Evolutionary conservation across 2,797 vertebrate species (phyloP).

Genomic region (Paedocypris micromegethes): DNA sequence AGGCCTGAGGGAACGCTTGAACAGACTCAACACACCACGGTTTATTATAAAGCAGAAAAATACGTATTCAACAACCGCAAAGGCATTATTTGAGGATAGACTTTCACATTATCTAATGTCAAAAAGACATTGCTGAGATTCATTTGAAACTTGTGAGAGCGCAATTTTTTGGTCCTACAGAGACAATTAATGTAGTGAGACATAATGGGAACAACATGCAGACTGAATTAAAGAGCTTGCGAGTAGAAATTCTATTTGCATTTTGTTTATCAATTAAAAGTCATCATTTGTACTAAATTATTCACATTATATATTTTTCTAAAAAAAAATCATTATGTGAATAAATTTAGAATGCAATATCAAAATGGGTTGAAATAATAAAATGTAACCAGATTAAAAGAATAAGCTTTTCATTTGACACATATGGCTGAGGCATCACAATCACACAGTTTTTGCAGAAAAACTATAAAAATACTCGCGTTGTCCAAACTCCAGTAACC

Average conservation of each 20-base stretch:
- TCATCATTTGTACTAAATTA: background rate
- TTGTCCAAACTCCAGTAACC: slow-evolving; percentile 37
- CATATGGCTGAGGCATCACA: background rate
- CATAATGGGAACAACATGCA: slow-evolving; percentile 4
- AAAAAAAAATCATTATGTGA: too few relatives aligned
- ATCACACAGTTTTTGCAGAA: background rate
- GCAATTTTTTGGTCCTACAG: background rate
- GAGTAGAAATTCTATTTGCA: background rate
- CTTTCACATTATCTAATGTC: slow-evolving; percentile 1
- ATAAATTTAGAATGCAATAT: too few relatives aligned
- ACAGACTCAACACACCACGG: background rate
- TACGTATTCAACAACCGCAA: slow-evolving; percentile 1
- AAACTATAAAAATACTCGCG: slow-evolving; percentile 1
- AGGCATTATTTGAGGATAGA: slow-evolving; percentile 3
- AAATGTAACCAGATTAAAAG: background rate
- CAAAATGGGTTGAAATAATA: background rate
- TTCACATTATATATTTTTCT: too few relatives aligned
- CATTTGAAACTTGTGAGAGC: slow-evolving; percentile 15
- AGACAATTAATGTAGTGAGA: slow-evolving; percentile 21
- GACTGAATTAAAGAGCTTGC: background rate
- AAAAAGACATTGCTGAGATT: slow-evolving; percentile 1
- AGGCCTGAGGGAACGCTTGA: slow-evolving; percentile 5
- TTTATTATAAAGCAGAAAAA: background rate
- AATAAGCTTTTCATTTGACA: slow-evolving; percentile 4
- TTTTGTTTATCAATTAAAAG: background rate